phyloP scores from a whole-genome alignment of 1,140 invertebrate genomes.

The Caenorhabditis latens region DNA sequence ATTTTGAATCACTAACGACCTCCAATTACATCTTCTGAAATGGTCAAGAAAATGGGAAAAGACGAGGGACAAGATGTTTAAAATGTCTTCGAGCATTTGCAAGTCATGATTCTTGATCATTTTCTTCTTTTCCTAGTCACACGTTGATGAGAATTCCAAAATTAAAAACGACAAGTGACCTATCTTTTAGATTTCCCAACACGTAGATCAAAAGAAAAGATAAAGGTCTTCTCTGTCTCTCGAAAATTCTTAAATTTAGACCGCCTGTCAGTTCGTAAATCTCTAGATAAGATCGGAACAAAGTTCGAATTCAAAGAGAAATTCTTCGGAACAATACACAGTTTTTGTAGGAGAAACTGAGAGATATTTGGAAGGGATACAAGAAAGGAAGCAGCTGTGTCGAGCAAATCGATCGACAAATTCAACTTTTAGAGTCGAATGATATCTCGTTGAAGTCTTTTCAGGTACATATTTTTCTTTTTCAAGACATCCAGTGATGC shows the following conservation, averaged over 20 bases:
- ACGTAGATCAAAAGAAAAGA: slow-evolving; percentile 32
- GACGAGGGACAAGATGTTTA: background rate
- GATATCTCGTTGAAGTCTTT: slow-evolving; percentile 57
- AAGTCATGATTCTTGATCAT: background rate
- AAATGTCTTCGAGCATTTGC: background rate
- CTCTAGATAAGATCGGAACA: slow-evolving; percentile 38
- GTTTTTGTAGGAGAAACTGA: slow-evolving; percentile 48
- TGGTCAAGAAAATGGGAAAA: slow-evolving; percentile 11
- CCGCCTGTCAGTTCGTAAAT: slow-evolving; percentile 30
- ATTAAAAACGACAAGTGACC: slow-evolving; percentile 40
- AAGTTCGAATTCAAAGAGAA: background rate
- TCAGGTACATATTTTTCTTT: slow-evolving; percentile 7
- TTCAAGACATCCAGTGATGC: background rate
- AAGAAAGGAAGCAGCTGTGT: slow-evolving; percentile 49
- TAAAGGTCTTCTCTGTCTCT: background rate
- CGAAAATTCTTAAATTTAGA: slow-evolving; percentile 19
- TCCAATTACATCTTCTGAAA: slow-evolving; percentile 17
- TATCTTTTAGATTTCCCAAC: background rate
- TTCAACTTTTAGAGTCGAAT: slow-evolving; percentile 52
- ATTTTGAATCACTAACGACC: slow-evolving; percentile 43
- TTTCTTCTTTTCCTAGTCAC: background rate
- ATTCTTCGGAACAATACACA: background rate
- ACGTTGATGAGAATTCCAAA: slow-evolving; percentile 31
- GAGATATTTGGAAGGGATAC: slow-evolving; percentile 59
- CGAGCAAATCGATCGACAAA: slow-evolving; percentile 36